Percentiles rank a stretch among this genome's conserved stretches.
Conservation (phyloP, 2,113 vertebrate species). For the Gallinago media region DNA sequence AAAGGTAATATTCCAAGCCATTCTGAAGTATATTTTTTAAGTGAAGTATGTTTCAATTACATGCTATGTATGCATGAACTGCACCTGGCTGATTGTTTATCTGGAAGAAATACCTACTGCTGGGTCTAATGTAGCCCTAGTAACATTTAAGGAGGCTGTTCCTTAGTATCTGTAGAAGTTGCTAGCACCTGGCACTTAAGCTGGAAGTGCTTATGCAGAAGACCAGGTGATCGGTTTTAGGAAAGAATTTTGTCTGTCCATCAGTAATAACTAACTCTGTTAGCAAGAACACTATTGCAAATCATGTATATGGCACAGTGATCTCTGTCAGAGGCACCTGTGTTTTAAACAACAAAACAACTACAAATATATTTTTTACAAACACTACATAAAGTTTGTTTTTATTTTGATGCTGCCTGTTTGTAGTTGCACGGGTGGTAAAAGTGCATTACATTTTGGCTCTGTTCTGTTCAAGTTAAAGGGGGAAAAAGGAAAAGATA, state of each 20-base stretch:
- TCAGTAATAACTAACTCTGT: neutral
- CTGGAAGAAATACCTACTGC: neutral
- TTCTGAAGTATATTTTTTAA: neutral
- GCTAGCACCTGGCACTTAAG: neutral
- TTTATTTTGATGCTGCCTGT: neutral
- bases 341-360: neutral
- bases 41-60: neutral
- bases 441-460: neutral
- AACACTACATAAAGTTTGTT: neutral
- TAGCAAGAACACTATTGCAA: neutral
- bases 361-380: slow-evolving; percentile 66
- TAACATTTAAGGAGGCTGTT: neutral
- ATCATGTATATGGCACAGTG: neutral
- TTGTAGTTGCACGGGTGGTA: neutral
- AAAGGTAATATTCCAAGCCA: neutral
- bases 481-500: neutral
- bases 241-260: neutral
- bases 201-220: neutral
- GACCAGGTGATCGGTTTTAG: neutral
- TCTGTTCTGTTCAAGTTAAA: neutral
- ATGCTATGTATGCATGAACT: neutral
- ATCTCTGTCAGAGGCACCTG: neutral
- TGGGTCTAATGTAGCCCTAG: neutral
- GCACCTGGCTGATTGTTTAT: neutral
- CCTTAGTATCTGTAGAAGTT: neutral